A percentile compares a stretch with the other conserved stretches of the same genome.
phyloP scores from a whole-genome alignment of 2,797 vertebrate genomes.

The Hirundo rustica region DNA sequence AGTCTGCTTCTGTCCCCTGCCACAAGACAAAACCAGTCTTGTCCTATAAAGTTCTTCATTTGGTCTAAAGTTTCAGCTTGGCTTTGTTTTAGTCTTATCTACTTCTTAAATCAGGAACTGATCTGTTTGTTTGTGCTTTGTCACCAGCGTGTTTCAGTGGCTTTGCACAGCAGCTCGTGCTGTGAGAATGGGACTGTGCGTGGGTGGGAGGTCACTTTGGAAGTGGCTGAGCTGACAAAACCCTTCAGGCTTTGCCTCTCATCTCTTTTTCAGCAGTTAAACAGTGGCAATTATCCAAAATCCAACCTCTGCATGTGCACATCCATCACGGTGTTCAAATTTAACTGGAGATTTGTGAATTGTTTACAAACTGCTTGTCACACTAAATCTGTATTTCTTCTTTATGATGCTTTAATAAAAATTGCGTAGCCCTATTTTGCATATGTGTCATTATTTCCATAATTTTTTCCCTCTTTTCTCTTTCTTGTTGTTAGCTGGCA shows the following conservation, averaged over 20 bases:
- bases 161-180: neutral
- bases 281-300: neutral
- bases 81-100: neutral
- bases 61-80: neutral
- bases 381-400: neutral
- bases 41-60: neutral
- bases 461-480: neutral
- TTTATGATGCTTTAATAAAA: neutral
- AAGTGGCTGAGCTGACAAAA: neutral
- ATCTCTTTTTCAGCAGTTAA: neutral
- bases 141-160: neutral
- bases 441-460: neutral
- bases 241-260: neutral
- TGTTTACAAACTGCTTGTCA: neutral
- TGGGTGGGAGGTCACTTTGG: neutral
- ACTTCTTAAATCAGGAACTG: neutral
- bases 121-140: neutral
- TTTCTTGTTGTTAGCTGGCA: neutral
- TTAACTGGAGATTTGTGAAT: neutral
- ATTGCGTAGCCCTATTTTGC: neutral
- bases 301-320: neutral
- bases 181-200: neutral
- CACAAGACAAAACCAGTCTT: neutral
- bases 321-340: neutral
- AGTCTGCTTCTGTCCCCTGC: neutral